These are phyloP conservation scores for Eurois occulta DNA, from an alignment of 2,888 invertebrate genomes.

Conservation along the genomic window DNA sequence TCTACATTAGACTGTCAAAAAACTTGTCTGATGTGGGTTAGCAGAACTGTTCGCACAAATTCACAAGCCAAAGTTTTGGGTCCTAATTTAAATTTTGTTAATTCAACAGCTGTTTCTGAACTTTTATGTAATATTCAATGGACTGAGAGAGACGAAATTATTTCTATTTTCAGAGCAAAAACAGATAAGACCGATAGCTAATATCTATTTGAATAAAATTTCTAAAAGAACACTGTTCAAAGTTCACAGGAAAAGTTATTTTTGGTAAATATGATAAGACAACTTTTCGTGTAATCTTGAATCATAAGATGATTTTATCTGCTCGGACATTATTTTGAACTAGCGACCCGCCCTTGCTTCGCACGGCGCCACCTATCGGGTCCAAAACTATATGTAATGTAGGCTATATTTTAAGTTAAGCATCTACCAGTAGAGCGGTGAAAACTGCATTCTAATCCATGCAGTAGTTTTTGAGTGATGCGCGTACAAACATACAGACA, in stretches of 20 bases:
- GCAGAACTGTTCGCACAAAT: slow-evolving; percentile 5
- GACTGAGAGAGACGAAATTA: background rate
- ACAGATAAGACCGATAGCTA: background rate
- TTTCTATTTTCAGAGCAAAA: slow-evolving; percentile 9
- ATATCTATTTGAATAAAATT: slow-evolving; percentile 8
- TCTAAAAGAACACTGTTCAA: slow-evolving; percentile 5
- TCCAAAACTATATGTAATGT: too few species aligned
- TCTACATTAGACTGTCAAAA: background rate
- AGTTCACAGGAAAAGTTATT: background rate
- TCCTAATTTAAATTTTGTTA: slow-evolving; percentile 24
- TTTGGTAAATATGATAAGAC: slow-evolving; percentile 7
- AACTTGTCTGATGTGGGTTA: background rate
- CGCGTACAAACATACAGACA: too few species aligned
- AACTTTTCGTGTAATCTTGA: slow-evolving; percentile 10
- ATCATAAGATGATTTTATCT: background rate
- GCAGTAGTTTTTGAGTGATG: too few species aligned
- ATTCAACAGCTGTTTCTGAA: slow-evolving; percentile 26
- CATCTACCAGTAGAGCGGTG: too few species aligned
- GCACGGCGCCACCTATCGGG: too few species aligned
- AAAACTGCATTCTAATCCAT: too few species aligned
- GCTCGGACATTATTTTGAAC: background rate
- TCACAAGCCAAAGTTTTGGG: slow-evolving; percentile 7
- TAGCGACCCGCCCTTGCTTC: too few species aligned
- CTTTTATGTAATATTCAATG: slow-evolving; percentile 2
- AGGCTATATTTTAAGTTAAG: too few species aligned